These are phyloP conservation scores for Chrysodeixis includens DNA, from an alignment of 2,888 invertebrate genomes.

Conservation along the genomic window DNA sequence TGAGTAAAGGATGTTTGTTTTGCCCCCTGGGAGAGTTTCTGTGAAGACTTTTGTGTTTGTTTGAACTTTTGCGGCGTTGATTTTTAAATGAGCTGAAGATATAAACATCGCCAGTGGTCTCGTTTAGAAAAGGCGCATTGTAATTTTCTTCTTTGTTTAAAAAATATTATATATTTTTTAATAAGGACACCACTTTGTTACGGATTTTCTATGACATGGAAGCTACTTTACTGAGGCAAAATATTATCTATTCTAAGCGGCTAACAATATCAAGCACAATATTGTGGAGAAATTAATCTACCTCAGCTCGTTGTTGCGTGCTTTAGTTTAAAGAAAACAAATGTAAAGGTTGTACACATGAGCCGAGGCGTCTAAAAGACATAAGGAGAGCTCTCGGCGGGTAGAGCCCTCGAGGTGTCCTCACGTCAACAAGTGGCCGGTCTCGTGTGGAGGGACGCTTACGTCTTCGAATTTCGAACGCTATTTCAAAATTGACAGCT, in stretches of 20 bases:
- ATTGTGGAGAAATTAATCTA: neutral
- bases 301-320: slow-evolving; percentile 7
- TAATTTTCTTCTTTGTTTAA: slow-evolving; percentile 10
- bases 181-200: neutral
- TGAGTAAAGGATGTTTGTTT: slow-evolving; percentile 84
- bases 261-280: neutral
- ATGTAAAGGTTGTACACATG: slow-evolving; percentile 41
- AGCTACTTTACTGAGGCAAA: neutral
- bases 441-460: slow-evolving; percentile 62
- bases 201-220: neutral
- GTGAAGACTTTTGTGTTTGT: slow-evolving; percentile 73
- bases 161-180: neutral
- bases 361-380: slow-evolving; percentile 74
- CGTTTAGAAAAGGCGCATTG: slow-evolving; percentile 56
- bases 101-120: slow-evolving; percentile 52
- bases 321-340: slow-evolving; percentile 48
- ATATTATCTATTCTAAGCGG: neutral
- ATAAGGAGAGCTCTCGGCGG: slow-evolving; percentile 75
- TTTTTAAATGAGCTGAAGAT: slow-evolving; percentile 60
- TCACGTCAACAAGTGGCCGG: slow-evolving; percentile 83
- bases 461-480: slow-evolving; percentile 57
- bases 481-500: slow-evolving; percentile 22
- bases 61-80: slow-evolving; percentile 68
- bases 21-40: slow-evolving; percentile 72
- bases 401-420: slow-evolving; percentile 79